A percentile compares a stretch with the other conserved stretches of the same genome.
These are phyloP conservation scores for Keiferia lycopersicella DNA, from an alignment of 2,888 invertebrate genomes.

Conservation along the genomic window DNA sequence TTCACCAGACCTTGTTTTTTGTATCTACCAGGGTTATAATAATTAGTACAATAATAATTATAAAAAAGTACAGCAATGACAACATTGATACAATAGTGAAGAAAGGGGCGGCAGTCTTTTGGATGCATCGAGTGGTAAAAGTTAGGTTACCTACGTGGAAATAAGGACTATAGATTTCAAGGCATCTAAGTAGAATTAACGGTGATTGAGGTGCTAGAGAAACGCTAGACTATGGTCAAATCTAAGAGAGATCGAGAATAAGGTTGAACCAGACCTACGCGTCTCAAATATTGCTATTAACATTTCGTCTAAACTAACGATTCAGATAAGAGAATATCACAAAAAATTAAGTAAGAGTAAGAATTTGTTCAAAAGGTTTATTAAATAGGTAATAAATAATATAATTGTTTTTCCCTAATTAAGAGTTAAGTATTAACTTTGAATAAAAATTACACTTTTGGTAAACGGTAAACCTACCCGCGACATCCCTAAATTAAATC, in stretches of 20 bases:
- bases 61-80: conserved; percentile 52
- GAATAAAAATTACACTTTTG: background rate
- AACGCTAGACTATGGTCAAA: conserved; percentile 52
- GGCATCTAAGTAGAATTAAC: conserved; percentile 47
- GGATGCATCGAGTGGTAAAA: conserved; percentile 67
- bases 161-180: conserved; percentile 40
- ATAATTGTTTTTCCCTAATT: background rate
- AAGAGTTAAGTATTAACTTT: background rate
- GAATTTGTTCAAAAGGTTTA: background rate
- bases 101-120: conserved; percentile 77
- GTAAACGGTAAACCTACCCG: background rate
- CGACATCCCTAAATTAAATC: conserved; percentile 10
- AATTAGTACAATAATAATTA: conserved; percentile 37
- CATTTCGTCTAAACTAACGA: conserved; percentile 13
- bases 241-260: conserved; percentile 20
- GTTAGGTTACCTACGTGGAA: conserved; percentile 47
- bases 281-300: conserved; percentile 21
- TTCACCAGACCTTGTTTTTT: conserved; percentile 37
- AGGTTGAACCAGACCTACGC: conserved; percentile 17
- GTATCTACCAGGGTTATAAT: conserved; percentile 38
- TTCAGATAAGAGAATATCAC: background rate
- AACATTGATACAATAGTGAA: conserved; percentile 81
- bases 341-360: background rate
- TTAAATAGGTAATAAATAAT: background rate
- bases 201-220: conserved; percentile 56